Conservation (phyloP, 2,113 vertebrate species). For the Acrocephalus kingi region DNA sequence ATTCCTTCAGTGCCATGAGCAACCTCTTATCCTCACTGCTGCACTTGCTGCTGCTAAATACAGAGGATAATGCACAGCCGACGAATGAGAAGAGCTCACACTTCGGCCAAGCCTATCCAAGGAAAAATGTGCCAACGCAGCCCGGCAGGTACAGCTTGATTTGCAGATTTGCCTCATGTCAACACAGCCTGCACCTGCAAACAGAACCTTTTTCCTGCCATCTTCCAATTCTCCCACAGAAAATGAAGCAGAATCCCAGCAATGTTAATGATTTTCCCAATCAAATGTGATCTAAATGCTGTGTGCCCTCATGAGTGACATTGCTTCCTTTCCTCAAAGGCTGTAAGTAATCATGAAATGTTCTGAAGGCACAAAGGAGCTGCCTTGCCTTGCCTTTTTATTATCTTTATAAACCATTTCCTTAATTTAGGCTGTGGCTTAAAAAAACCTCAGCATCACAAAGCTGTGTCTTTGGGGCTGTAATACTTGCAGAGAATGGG, state of each 20-base stretch:
- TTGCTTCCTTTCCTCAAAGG: neutral
- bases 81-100: neutral
- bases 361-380: constrained; percentile 2
- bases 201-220: neutral
- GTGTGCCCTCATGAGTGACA: neutral
- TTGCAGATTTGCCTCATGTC: neutral
- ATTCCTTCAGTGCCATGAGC: constrained; percentile 51
- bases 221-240: neutral
- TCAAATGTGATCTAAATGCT: neutral
- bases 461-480: neutral
- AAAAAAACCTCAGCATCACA: neutral
- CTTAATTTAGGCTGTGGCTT: neutral
- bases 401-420: neutral
- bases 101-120: neutral
- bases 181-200: neutral
- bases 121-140: neutral
- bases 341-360: neutral
- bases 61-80: neutral
- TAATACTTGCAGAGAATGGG: neutral
- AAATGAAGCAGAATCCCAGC: neutral
- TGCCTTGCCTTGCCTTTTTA: neutral
- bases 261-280: neutral
- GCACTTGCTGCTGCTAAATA: neutral
- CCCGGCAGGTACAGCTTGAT: constrained; percentile 22
- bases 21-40: constrained; percentile 46